A percentile compares a stretch with the other conserved stretches of the same genome.
These are phyloP conservation scores for Melikaiella ostensackeni DNA, from an alignment of 2,888 invertebrate genomes.

Conservation along the genomic window DNA sequence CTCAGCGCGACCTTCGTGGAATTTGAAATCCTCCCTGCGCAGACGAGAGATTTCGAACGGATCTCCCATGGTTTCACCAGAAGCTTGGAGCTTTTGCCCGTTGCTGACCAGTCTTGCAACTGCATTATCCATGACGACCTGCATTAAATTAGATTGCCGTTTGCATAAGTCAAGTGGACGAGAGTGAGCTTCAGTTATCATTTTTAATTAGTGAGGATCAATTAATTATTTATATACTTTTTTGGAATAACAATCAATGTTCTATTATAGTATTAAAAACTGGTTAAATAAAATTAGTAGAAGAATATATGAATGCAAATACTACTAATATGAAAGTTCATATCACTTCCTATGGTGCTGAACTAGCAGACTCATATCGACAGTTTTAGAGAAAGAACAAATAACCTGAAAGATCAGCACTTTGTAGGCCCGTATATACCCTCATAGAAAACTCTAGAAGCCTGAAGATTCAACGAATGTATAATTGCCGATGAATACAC, in stretches of 20 bases:
- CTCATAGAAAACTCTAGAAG: not conserved
- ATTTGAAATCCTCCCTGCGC: slow-evolving; percentile 85
- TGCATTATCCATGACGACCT: slow-evolving; percentile 83
- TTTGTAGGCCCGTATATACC: slow-evolving; percentile 3
- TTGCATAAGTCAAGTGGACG: not conserved
- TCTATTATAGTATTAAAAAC: not conserved
- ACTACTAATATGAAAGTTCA: not conserved
- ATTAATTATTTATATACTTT: not conserved
- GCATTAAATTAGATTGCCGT: slow-evolving; percentile 43
- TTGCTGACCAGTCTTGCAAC: slow-evolving; percentile 79
- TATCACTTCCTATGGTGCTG: not conserved
- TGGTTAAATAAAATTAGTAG: not conserved
- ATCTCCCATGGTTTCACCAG: slow-evolving; percentile 86
- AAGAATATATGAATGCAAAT: not conserved
- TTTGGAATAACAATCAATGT: not conserved
- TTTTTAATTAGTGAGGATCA: slow-evolving; percentile 29
- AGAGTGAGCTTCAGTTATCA: not conserved
- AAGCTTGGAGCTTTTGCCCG: slow-evolving; percentile 82
- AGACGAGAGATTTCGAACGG: slow-evolving; percentile 89
- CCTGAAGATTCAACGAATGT: not conserved
- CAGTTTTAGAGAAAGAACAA: slow-evolving; percentile 20
- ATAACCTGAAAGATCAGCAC: slow-evolving; percentile 24
- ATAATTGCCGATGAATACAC: not conserved
- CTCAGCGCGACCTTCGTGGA: slow-evolving; percentile 84
- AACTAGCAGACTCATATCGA: slow-evolving; percentile 41